A percentile compares a stretch with the other conserved stretches of the same genome.
phyloP scores from a whole-genome alignment of 2,113 vertebrate species.

The Antechinus flavipes region DNA sequence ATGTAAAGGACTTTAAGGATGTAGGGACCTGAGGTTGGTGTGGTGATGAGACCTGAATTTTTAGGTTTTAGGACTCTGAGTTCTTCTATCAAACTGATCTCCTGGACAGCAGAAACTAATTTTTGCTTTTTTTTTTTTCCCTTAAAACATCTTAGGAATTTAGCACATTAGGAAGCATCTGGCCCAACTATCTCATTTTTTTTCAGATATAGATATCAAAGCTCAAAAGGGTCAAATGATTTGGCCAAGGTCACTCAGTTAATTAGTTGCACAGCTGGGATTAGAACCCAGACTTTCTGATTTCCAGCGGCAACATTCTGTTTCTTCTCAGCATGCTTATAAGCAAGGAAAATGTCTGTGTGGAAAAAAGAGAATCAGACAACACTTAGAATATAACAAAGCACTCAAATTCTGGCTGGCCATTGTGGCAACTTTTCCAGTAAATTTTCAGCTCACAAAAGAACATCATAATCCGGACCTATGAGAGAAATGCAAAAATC shows the following conservation, averaged over 20 bases:
- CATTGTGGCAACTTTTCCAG: not conserved
- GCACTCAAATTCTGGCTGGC: conserved; percentile 21
- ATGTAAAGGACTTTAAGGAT: not conserved
- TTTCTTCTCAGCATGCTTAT: not conserved
- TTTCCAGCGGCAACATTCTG: not conserved
- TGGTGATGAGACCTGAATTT: not conserved
- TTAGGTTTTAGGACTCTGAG: not conserved
- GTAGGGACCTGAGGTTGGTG: not conserved
- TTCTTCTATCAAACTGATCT: not conserved
- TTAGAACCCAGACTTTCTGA: not conserved
- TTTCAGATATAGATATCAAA: not conserved
- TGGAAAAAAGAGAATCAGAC: not conserved
- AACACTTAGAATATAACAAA: not conserved
- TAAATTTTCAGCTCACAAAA: conserved; percentile 9
- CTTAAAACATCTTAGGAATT: not conserved
- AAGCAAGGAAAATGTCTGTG: not conserved
- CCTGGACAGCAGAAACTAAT: not conserved
- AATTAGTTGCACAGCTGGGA: not conserved
- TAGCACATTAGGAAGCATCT: not conserved
- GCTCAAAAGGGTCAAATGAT: not conserved
- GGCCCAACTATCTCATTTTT: not conserved
- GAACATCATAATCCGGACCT: not conserved
- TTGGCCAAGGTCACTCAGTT: not conserved
- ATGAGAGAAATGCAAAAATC: not conserved
- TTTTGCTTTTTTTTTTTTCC: too few species aligned